Percentiles rank a stretch among this genome's conserved stretches.
Conservation (phyloP, 2,797 vertebrate genomes). For the Halcyon smyrnensis region DNA sequence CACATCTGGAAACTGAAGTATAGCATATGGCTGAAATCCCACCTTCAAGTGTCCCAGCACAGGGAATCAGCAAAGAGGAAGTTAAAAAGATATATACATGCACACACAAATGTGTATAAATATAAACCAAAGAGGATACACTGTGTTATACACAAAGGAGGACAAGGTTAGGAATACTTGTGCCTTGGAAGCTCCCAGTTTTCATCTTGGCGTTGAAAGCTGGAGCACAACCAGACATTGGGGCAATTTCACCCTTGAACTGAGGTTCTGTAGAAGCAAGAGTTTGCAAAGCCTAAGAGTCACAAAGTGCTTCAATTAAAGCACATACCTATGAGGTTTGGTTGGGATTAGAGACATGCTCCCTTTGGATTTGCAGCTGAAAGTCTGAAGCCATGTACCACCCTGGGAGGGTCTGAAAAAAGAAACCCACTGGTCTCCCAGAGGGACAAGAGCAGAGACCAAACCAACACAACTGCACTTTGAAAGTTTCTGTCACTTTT, state of each 20-base stretch:
- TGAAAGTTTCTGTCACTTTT: neutral
- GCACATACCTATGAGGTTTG: neutral
- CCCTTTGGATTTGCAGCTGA: neutral
- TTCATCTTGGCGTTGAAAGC: neutral
- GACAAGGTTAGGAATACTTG: neutral
- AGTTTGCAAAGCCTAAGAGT: neutral
- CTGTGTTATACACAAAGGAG: neutral
- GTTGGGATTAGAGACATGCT: neutral
- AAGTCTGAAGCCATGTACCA: neutral
- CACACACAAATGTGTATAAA: neutral
- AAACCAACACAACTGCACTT: neutral
- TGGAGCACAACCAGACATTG: neutral
- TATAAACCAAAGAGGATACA: neutral
- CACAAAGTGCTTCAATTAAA: neutral
- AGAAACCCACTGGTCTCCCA: neutral
- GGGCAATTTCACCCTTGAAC: neutral
- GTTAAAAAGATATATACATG: neutral
- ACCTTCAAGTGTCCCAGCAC: neutral
- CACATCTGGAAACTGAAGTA: neutral
- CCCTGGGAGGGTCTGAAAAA: neutral
- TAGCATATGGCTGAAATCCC: neutral
- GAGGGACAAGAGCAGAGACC: neutral
- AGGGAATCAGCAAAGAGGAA: neutral
- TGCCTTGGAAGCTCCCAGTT: neutral
- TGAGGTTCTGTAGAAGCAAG: neutral